Base-by-base conservation (phyloP, 2,113 vertebrate species). In the Embiotoca jacksoni region DNA sequence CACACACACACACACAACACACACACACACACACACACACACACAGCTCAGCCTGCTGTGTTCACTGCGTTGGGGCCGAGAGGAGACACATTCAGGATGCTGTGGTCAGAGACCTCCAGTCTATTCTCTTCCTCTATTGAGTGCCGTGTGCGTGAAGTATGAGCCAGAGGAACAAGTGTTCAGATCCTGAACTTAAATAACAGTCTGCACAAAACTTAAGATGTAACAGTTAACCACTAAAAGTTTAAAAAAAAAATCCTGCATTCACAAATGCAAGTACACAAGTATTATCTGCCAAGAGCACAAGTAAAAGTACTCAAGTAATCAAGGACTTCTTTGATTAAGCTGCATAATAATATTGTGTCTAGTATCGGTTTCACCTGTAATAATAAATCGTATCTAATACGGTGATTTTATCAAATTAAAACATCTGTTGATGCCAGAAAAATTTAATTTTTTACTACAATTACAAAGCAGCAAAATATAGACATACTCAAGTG, bases 81-180 rank as follows among this genome's bases (percentile, higher is more conserved):
- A 85, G 68, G 77, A 83, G 75, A 72, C 75, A 23, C 61, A 83
- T 80, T 94, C 90, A 95, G 93, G 93, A 95, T 94, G 85, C 88
- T 91, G 93, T 93, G 92, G 93, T 93, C 86, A 75, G 63, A 87
- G 83, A 90, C 88, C 89, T 87, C 69, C 80, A 83, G 86, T 77
- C 83, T 72, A 70, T 80, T 89, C 64, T 88, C 90, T 94, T 94
- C 92, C 93, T 93, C 83, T 90, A 90, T 83, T 90, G 83, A 86
- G 32, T 41, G 9, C 6, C 55, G 37, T 44, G 15, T 33, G 23
- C 67, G 57, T 35, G 16, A 62, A 81, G 55, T 36, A 10, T 44
- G 52, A 69, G 53, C 57, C 57, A 39, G 23, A 52, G 50, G 49
- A 3, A 49, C 35, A 50, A 35, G 16, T 16, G 14, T 53, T 44